Conservation (phyloP, 2,797 vertebrate genomes). For the Myoxocephalus aenaeus region DNA sequence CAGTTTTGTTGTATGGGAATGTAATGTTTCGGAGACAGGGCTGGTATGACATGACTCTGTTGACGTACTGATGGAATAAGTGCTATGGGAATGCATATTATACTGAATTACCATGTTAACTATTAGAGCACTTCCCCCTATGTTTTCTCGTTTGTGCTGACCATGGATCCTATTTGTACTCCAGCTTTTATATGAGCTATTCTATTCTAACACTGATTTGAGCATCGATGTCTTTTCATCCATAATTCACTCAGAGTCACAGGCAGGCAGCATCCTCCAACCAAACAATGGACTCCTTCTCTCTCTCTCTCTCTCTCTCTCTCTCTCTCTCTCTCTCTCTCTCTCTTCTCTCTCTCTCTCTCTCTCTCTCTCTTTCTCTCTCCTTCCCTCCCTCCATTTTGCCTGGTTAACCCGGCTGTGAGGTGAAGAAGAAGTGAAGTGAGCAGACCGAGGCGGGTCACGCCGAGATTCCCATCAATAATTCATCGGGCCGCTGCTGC, state of each 20-base stretch:
- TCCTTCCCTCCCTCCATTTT: conserved; percentile 66
- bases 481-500: conserved; percentile 85
- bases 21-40: neutral
- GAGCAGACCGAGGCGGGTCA: conserved; percentile 79
- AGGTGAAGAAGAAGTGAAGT: conserved; percentile 81
- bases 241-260: conserved; percentile 60
- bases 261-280: conserved; percentile 38
- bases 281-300: conserved; percentile 70
- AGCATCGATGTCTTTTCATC: conserved; percentile 54
- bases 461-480: conserved; percentile 88
- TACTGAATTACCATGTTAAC: neutral
- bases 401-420: conserved; percentile 84
- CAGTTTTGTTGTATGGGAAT: neutral
- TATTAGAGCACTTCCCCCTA: neutral
- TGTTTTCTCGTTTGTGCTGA: neutral
- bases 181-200: neutral
- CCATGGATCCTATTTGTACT: neutral
- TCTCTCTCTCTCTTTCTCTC: conserved; percentile 1
- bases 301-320: conserved; percentile 11
- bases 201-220: conserved; percentile 39
- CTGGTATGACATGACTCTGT: neutral
- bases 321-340: conserved; percentile 6
- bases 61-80: neutral
- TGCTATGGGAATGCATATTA: conserved; percentile 2
- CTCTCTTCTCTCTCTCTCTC: conserved; percentile 11